Conservation (phyloP, 1,140 invertebrate genomes). For the Zophobas morio region DNA sequence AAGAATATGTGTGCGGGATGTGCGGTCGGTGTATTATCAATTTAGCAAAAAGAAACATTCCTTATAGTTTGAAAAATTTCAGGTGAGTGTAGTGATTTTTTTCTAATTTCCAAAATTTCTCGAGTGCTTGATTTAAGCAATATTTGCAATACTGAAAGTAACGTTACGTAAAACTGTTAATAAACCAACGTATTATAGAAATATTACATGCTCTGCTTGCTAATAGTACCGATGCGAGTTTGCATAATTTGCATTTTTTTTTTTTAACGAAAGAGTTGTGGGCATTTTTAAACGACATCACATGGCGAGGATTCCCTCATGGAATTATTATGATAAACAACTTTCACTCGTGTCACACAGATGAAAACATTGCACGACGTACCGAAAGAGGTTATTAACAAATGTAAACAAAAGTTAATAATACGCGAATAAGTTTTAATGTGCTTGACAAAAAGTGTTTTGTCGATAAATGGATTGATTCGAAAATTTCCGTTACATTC, state of each 20-base stretch:
- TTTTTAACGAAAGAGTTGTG: no score
- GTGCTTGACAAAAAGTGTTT: background rate
- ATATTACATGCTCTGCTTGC: no score
- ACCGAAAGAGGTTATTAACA: background rate
- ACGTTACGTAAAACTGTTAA: background rate
- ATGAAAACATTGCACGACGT: background rate
- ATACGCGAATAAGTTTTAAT: background rate
- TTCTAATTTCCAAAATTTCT: background rate
- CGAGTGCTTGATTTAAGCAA: background rate
- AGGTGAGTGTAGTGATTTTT: background rate
- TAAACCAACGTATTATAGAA: background rate
- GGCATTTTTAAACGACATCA: no score
- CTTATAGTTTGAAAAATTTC: background rate
- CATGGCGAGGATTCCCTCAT: background rate
- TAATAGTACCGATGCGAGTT: no score
- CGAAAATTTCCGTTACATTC: conserved; percentile 12
- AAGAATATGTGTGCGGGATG: background rate
- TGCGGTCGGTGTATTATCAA: background rate
- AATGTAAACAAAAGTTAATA: conserved; percentile 17
- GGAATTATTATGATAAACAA: conserved; percentile 32
- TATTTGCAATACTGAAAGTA: conserved; percentile 1
- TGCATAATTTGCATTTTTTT: no score
- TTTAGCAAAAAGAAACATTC: no score
- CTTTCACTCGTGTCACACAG: conserved; percentile 17
- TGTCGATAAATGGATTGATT: background rate